Percentiles rank a stretch among this genome's conserved stretches.
phyloP scores from a whole-genome alignment of 2,888 invertebrate species.

The Cancer borealis region DNA sequence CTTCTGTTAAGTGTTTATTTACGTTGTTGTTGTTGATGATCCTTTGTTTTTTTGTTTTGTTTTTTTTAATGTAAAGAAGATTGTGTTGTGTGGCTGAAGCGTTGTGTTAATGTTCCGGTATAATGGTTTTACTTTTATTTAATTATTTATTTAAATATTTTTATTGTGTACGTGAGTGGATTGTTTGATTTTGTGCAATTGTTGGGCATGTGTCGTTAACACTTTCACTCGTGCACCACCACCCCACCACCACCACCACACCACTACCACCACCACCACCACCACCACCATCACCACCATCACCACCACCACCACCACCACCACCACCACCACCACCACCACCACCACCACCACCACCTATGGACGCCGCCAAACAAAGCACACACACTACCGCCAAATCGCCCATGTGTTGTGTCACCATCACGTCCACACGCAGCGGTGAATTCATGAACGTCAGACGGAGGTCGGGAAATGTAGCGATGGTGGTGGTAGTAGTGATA shows the following conservation, averaged over 20 bases:
- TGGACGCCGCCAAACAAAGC: background rate
- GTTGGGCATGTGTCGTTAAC: too few species aligned
- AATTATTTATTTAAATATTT: too few species aligned
- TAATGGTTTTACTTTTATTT: too few species aligned
- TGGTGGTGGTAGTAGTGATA: background rate
- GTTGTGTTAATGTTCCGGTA: background rate
- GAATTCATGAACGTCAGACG: background rate
- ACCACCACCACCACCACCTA: too few species aligned
- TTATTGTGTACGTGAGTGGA: background rate
- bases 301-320: too few species aligned
- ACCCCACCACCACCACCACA: too few species aligned
- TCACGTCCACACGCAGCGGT: background rate
- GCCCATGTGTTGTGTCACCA: conserved; percentile 20
- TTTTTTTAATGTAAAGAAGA: background rate
- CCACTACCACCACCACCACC: too few species aligned
- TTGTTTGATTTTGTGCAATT: background rate
- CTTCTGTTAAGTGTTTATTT: background rate
- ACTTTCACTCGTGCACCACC: conserved; percentile 1
- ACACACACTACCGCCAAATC: background rate
- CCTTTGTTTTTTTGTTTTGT: too few species aligned
- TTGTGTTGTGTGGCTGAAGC: background rate
- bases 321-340: too few species aligned
- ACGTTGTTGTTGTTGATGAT: background rate
- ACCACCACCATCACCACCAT: background rate
- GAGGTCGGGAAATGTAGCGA: conserved; percentile 10